These are phyloP conservation scores for Trachymyrmex cornetzi DNA, from an alignment of 1,140 invertebrate species.

Conservation along the genomic window DNA sequence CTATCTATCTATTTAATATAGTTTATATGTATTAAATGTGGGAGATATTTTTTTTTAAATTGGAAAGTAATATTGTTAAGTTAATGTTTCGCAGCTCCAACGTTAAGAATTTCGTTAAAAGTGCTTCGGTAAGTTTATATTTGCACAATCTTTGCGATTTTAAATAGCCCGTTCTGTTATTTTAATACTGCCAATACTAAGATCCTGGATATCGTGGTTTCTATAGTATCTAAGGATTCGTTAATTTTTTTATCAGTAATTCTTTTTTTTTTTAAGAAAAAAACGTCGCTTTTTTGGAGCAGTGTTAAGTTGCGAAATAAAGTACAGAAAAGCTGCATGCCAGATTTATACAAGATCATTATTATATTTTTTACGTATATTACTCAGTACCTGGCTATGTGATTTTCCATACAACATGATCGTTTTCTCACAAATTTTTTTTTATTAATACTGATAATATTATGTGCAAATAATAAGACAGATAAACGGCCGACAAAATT, in stretches of 20 bases:
- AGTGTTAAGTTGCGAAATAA: conserved; percentile 59
- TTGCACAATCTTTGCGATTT: conserved; percentile 6
- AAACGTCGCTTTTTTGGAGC: conserved; percentile 45
- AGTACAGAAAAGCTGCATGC: conserved; percentile 36
- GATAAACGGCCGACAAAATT: conserved; percentile 78
- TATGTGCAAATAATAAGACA: conserved; percentile 28
- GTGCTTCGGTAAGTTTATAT: conserved; percentile 15
- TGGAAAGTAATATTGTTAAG: conserved; percentile 33
- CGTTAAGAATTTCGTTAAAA: conserved; percentile 19
- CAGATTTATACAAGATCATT: conserved; percentile 73
- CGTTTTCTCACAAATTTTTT: conserved; percentile 61
- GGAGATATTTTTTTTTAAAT: conserved; percentile 22
- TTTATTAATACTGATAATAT: conserved; percentile 46
- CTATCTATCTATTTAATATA: conserved; percentile 25
- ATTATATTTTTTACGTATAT: conserved; percentile 73
- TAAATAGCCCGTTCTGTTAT: conserved; percentile 50
- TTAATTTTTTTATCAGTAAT: conserved; percentile 43
- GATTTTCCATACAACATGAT: conserved; percentile 76
- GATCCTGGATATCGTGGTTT: conserved; percentile 37
- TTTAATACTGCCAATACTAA: conserved; percentile 73
- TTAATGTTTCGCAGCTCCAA: conserved; percentile 7
- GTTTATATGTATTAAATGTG: conserved; percentile 44
- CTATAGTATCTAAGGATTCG: conserved; percentile 41
- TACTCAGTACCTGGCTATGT: conserved; percentile 82
- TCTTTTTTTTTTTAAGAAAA: conserved; percentile 46